Evolutionary conservation across 2,888 invertebrate species (phyloP), one percentile per base, ranked within the genome.

Genomic region (Zeuzera pyrina): DNA sequence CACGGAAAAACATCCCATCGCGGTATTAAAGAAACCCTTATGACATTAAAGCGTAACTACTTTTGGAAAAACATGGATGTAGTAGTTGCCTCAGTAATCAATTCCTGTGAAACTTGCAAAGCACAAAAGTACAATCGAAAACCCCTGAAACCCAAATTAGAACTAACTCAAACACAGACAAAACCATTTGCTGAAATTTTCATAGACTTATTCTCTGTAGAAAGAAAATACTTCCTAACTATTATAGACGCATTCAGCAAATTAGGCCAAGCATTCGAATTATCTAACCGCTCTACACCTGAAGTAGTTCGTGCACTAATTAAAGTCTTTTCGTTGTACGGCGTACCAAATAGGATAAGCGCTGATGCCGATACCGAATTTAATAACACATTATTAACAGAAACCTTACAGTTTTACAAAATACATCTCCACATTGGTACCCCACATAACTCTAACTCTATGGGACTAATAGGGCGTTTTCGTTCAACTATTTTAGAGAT

Each of bases 1-100:
- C 25, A 28, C 2, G 35, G 31, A 11, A 35, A 35, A 29, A 31
- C 35, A 15, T 31, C 24, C 12, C 35, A 31, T 24, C 8, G 31
- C 8, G 35, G 35, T 3, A 35, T 35, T 4, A 31, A 28, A 11
- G 25, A 23, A n/a, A 23, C 23, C n/a, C n/a, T 23, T 3, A 7
- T 10, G 7, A 3, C 7, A 6, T 10, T 23, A 23, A 23, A 6
- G 10, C 10, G 23, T 10, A n/a, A 3, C 10, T 23, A 6, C 10
- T 23, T 5, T 3, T 23, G 23, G 23, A 23, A 23, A 3, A 23
- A 23, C 10, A 23, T 7, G 23, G 10, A 3, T n/a, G 5, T n/a
- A n/a, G 10, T 10, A n/a, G 10, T 23, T n/a, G 5, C 23, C 10
- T 8, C 23, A 6, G 10, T 23, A 7, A 23, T 23, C 3, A 6